Evolutionary conservation across 2,888 invertebrate genomes (phyloP), one percentile per base, ranked within the genome.

Genomic region (Meganola albula): DNA sequence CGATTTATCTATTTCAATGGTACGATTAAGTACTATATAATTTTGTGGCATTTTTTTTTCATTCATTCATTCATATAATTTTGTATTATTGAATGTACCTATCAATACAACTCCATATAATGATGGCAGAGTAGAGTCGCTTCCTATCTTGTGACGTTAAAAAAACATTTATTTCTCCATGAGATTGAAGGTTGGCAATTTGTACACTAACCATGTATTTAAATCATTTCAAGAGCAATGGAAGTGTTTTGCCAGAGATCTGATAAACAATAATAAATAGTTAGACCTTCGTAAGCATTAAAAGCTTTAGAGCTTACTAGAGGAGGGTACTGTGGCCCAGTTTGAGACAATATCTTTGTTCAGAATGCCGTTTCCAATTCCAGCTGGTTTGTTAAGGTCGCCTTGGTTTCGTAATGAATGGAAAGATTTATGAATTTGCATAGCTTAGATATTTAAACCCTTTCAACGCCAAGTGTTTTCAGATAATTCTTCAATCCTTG

Each of bases 141-240:
- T 36, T 29, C 28, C 53, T 51, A 52, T 48, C 40, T 27, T 34
- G 48, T 31, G 39, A 29, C 34, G 41, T 48, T 48, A 47, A 61
- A 50, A 61, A 54, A 58, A 59, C 34, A 39, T 45, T 48, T 47
- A 51, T 50, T 53, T 52, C 40, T 53, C 40, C 49, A 40, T 39
- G 46, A 44, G 27, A 37, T 36, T 37, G 37, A 52, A 55, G 51
- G 48, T 41, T 46, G 33, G 28, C 56, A 58, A 62, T 63, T 63
- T 61, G 54, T 60, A 38, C 44, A 37, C 31, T 48, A 44, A 46
- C 49, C 47, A 47, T 30, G 31, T 40, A 34, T 33, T 53, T 62
- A 60, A 59, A 53, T 58, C 57, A 54, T 37, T 37, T 34, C 24
- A 35, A 41, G 42, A 38, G 34, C 23, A 37, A 48, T n/a, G 51